These are phyloP conservation scores for Eolophus roseicapilla DNA, from an alignment of 2,113 vertebrate species.

Conservation along the genomic window DNA sequence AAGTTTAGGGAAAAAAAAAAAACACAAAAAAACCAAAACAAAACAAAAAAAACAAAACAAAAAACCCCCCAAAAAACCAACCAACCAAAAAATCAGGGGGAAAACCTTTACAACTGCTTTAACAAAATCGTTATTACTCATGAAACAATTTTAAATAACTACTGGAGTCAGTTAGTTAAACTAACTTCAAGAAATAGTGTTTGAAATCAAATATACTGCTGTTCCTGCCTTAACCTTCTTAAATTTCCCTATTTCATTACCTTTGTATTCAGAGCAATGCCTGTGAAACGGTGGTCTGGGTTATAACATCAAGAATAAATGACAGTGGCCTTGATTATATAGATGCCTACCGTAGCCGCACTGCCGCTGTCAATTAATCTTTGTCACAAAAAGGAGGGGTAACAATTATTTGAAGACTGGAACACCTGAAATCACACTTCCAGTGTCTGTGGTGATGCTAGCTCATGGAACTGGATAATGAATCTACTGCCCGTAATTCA, in stretches of 20 bases:
- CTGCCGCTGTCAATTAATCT: constrained; percentile 3
- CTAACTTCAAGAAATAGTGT: background rate
- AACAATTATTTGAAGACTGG: background rate
- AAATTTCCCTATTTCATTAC: background rate
- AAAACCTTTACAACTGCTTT: background rate
- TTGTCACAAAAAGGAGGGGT: constrained; percentile 22
- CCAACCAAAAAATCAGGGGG: background rate
- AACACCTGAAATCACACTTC: constrained; percentile 28
- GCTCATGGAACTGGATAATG: constrained; percentile 23
- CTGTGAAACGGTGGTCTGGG: background rate
- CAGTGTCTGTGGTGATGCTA: background rate
- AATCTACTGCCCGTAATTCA: background rate
- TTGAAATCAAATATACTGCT: background rate
- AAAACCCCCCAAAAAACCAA: background rate
- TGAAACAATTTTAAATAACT: constrained; percentile 25
- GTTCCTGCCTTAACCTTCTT: background rate
- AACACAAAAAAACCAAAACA: background rate
- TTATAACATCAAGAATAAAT: constrained; percentile 24
- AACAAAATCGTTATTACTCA: constrained; percentile 23
- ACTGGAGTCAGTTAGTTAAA: background rate
- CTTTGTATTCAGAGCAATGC: background rate
- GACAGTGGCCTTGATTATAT: constrained; percentile 14
- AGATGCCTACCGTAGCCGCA: background rate
- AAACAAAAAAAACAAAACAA: too few species aligned
- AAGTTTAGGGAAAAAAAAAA: background rate